These are phyloP conservation scores for Eleutherodactylus coqui DNA, from an alignment of 2,797 vertebrate genomes.

Conservation along the genomic window DNA sequence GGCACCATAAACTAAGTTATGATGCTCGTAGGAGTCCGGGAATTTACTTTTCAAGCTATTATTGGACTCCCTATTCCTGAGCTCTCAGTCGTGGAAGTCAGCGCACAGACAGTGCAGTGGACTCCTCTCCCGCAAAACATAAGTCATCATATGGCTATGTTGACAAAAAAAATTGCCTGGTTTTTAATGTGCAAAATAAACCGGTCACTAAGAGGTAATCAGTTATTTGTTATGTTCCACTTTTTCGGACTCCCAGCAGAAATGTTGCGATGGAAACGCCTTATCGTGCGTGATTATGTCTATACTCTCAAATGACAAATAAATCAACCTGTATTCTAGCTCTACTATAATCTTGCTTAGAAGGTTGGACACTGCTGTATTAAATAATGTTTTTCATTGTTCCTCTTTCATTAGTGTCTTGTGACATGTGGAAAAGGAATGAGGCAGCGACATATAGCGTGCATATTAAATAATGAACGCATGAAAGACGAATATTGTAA, in stretches of 20 bases:
- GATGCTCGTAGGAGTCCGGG: too few species aligned
- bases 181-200: too few species aligned
- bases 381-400: background rate
- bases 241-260: background rate
- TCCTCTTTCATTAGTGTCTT: constrained; percentile 80
- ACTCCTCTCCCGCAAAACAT: too few species aligned
- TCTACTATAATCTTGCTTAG: background rate
- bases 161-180: too few species aligned
- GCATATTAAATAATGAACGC: constrained; percentile 80
- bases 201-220: too few species aligned
- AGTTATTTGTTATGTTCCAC: background rate
- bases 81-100: too few species aligned
- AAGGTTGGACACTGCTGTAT: background rate
- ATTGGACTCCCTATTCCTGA: too few species aligned
- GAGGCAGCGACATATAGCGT: constrained; percentile 86
- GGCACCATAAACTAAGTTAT: too few species aligned
- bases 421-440: constrained; percentile 91
- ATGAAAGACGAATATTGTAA: constrained; percentile 87
- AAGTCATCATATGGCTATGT: too few species aligned
- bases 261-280: background rate
- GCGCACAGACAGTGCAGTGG: too few species aligned
- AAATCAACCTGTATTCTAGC: background rate
- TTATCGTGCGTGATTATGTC: background rate
- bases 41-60: too few species aligned
- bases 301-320: background rate